Base-by-base conservation (phyloP, 2,888 invertebrate species). In the Agrochola circellaris region DNA sequence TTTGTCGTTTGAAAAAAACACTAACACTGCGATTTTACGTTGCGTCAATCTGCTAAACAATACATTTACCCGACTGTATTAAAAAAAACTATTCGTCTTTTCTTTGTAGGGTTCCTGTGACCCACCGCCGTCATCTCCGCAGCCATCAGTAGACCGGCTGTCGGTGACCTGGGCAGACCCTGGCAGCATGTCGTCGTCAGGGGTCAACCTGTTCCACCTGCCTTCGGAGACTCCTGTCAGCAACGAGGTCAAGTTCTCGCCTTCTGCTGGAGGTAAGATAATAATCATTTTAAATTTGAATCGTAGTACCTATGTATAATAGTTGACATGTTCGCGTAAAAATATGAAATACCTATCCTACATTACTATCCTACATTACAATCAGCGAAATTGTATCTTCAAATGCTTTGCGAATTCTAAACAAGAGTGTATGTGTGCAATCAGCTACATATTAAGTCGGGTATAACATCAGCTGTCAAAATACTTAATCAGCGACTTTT, bases 101-200 rank as follows among this genome's bases (percentile, higher is more conserved):
- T 34, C n/a, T 54, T 17, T 38, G 4, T 82, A 96, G 96, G 94
- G 92, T 48, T 95, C 95, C 34, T 93, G 89, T 80, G 96, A 96
- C 92, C 96, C 96, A 80, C 97, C 97, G 76, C 97, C 97, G 0
- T 93, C 97, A 1, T 98, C 98, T 0, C 98, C 98, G 2, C 98
- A 98, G 92, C 97, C 98, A 9, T 98, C 98, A 2, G 97, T 97
- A 71, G 98, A 98, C 92, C 97, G 98, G 72, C 95, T 98, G 64
- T 98, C 98, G 20, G 98, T 98, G 78, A 98, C 98, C 65, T 98
- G 98, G 96, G 98, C 98, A 0, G 97, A 97, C 51, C 97, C 97
- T 23, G 97, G 93, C 85, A 95, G 94, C 87, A 96, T 96, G 96
- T 90, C 94, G 9, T 95, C 97, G 1, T 96, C 97, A 42, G 97